These are phyloP conservation scores for Pseudoips prasinana DNA, from an alignment of 2,888 invertebrate species.

Conservation along the genomic window DNA sequence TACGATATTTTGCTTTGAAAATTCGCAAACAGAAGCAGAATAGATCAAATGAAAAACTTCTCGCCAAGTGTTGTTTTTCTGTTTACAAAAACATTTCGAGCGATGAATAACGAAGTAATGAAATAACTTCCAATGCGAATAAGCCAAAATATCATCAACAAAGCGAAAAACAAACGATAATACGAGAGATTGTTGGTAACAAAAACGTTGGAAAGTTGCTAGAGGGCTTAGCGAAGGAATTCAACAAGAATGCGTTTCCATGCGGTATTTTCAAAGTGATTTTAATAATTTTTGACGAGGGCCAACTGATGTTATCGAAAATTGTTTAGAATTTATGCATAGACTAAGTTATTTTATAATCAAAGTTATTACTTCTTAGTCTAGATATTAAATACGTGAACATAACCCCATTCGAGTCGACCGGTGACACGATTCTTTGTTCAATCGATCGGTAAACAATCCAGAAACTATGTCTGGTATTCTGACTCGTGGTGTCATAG, in stretches of 20 bases:
- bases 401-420: too few relatives aligned
- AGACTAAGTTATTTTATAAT: too few relatives aligned
- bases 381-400: too few relatives aligned
- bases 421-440: too few relatives aligned
- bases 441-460: too few relatives aligned
- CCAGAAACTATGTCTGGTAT: too few relatives aligned
- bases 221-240: conserved; percentile 23
- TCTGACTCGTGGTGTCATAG: too few relatives aligned
- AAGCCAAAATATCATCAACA: conserved; percentile 61
- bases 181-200: conserved; percentile 47
- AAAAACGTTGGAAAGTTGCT: conserved; percentile 53
- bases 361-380: too few relatives aligned
- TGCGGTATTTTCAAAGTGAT: conserved; percentile 39
- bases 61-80: conserved; percentile 40
- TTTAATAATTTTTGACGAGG: conserved; percentile 30
- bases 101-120: conserved; percentile 54
- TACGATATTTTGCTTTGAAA: too few relatives aligned
- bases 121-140: conserved; percentile 58
- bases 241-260: conserved; percentile 49
- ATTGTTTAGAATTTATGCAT: too few relatives aligned
- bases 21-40: too few relatives aligned
- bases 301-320: conserved; percentile 14
- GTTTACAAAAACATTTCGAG: conserved; percentile 58
- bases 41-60: conserved; percentile 41
- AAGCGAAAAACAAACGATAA: conserved; percentile 56